phyloP scores from a whole-genome alignment of 2,113 vertebrate species.

The Dicentrarchus labrax region DNA sequence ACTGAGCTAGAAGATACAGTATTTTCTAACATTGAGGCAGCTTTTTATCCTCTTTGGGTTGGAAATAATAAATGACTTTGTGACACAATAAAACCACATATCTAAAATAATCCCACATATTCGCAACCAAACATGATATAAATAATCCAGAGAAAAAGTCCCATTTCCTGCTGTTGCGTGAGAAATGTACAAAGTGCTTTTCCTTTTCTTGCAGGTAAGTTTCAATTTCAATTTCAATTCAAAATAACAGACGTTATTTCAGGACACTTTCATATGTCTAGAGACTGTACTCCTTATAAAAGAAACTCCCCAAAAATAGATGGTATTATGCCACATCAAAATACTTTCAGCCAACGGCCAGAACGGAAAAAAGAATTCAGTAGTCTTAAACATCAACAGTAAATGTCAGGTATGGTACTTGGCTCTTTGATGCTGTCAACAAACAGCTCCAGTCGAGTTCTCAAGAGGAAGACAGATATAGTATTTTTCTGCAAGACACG shows the following conservation, averaged over 20 bases:
- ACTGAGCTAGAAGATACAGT: too few relatives aligned
- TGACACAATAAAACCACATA: not conserved
- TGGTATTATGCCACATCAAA: not conserved
- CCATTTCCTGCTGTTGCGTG: not conserved
- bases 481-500: not conserved
- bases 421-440: not conserved
- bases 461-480: not conserved
- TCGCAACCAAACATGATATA: not conserved
- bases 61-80: too few relatives aligned
- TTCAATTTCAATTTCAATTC: too few relatives aligned
- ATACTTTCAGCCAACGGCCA: not conserved
- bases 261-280: too few relatives aligned
- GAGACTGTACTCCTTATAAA: too few relatives aligned
- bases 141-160: not conserved
- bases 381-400: not conserved
- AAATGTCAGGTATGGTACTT: not conserved
- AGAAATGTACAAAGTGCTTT: not conserved
- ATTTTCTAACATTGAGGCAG: too few relatives aligned
- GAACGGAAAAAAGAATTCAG: not conserved
- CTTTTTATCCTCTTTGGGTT: too few relatives aligned
- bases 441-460: not conserved
- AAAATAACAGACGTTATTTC: too few relatives aligned
- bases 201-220: not conserved
- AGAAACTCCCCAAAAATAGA: not conserved
- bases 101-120: not conserved